Evolutionary conservation across 1,140 invertebrate species (phyloP), one percentile per base, ranked within the genome.

Genomic region (Pogonomyrmex barbatus): DNA sequence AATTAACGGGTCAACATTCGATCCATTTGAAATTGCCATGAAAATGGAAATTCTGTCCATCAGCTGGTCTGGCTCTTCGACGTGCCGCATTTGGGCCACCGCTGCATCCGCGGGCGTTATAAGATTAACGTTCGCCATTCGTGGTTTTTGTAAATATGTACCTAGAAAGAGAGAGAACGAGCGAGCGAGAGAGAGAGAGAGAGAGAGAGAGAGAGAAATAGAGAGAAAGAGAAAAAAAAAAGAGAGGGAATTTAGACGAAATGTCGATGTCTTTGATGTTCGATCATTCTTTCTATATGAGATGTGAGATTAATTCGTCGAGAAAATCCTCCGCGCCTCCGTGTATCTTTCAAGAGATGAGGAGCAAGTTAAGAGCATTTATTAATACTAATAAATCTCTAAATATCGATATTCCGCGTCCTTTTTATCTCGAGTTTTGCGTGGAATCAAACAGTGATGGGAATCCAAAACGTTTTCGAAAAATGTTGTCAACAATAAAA

Each of bases 1-100:
- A 12, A 73, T 73, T 60, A 47, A 82, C 68, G 42, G 24, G 42
- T 73, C 68, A 60, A 75, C 79, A 60, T 67, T 45, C 24, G 68
- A 36, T 14, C 10, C n/a, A 33, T 58, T 60, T 68, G 54, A 83
- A 83, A 83, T 83, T 83, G 71, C 33, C 12, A 36, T 56, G 68
- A 47, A 75, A 83, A 62, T 62, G 79, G 68, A 83, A 83, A 83
- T 39, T 82, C 52, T 82, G 54, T 83, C 79, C 79, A 83, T 83
- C 79, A 83, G 65, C 79, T 75, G 79, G 54, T 47, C 79, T 47
- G 54, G 54, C 68, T 62, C 45, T 47, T 50, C 30, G 54, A 83
- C 30, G 39, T 60, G 52, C 79, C 79, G 54, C 52, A 54, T 42
- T 45, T 58, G 68, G 42, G 60, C 54, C 68, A 33, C 79, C 39